Base-by-base conservation (phyloP, 1,140 invertebrate genomes). In the Lucilia sericata region DNA sequence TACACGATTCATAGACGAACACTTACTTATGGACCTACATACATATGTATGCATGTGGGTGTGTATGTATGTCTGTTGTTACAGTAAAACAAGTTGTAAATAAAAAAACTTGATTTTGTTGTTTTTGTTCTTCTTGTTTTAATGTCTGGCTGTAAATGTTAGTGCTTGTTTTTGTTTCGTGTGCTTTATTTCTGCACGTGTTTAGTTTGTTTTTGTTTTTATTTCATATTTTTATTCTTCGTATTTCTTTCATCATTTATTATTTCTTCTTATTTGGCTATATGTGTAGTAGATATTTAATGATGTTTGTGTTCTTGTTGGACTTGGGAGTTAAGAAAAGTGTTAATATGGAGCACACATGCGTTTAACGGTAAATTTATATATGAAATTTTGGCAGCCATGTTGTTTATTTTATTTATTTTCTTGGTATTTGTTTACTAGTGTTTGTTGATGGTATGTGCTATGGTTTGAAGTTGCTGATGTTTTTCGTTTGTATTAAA, bases 291-390 rank as follows among this genome's bases (percentile, higher is more conserved):
- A 7, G 14, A 7, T 17, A n/a, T 60, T 60, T 60, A n/a, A n/a
- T 21, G 51, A 42, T 55, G 51, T 55, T 7, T 75, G 74, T 75
- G n/a, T 30, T 75, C n/a, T 9, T 30, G 3, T 86, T 86, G 85
- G 86, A 87, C 87, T 84, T 87, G 87, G 87, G 88, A 89, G 87
- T 87, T 87, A 30, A 30, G 3, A 30, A 89, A 89, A 89, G 88
- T 89, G 88, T 89, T 88, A 89, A 89, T 87, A 82, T 89, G 87
- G 88, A 87, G 88, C 88, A 89, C 88, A 89, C 88, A 88, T 89
- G 74, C 60, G 85, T 80, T 80, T 14, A 42, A 85, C 83, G 85
- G 74, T 85, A 51, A 76, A 65, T 55, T 65, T 60, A 82, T 84
- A 49, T n/a, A 74, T 30, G 25, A 30, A n/a, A 3, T 76, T 75